phyloP scores from a whole-genome alignment of 2,797 vertebrate genomes.

The Gallinago solitaria region DNA sequence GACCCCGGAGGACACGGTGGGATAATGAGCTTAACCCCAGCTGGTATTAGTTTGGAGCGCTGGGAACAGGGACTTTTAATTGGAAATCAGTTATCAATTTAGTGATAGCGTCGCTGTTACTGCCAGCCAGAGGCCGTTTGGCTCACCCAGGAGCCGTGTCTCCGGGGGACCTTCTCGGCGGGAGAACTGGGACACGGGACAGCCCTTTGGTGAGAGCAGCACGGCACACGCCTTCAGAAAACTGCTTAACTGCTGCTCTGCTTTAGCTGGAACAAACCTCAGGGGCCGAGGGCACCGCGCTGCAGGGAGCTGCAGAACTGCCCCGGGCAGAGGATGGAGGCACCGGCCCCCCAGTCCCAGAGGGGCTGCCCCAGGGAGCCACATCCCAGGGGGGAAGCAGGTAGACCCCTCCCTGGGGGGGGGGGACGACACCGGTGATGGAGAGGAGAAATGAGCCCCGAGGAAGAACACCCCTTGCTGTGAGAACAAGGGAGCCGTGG shows the following conservation, averaged over 20 bases:
- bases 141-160: neutral
- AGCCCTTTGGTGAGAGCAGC: neutral
- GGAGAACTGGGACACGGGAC: neutral
- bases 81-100: neutral
- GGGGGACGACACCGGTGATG: neutral
- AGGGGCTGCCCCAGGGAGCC: neutral
- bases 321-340: neutral
- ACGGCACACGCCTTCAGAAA: neutral
- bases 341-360: fast-evolving
- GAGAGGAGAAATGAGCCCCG: neutral
- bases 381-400: neutral
- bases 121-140: neutral
- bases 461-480: neutral
- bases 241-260: neutral
- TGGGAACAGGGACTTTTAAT: neutral
- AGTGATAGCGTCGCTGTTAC: neutral
- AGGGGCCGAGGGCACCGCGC: neutral
- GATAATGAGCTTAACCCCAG: neutral
- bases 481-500: neutral
- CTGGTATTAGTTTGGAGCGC: neutral
- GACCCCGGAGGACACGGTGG: no score
- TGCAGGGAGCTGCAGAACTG: fast-evolving
- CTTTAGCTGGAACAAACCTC: neutral
- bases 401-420: neutral
- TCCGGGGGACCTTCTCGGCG: neutral